phyloP scores from a whole-genome alignment of 23 tunicate species.

The Diplosoma virens region DNA sequence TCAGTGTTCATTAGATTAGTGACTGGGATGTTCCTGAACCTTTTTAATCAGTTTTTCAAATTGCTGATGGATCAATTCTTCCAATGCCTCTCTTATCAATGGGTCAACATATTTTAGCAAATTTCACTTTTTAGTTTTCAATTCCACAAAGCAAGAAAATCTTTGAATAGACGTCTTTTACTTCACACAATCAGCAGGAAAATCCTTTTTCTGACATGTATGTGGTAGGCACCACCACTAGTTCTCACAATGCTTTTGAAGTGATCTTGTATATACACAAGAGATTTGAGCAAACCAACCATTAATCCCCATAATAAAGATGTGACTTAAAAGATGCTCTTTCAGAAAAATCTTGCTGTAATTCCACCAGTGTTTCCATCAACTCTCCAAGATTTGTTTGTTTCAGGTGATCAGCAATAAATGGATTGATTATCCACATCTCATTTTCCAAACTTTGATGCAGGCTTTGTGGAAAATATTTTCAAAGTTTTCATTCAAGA shows the following conservation, averaged over 20 bases:
- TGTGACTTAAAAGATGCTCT: constrained; percentile 23
- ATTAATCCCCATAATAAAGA: constrained; percentile 30
- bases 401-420: constrained; percentile 28
- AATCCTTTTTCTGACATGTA: constrained; percentile 27
- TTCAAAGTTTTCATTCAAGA: no score
- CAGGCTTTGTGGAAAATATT: constrained; percentile 6
- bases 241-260: constrained; percentile 33
- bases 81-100: constrained; percentile 34
- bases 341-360: constrained; percentile 21
- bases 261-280: constrained; percentile 36
- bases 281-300: constrained; percentile 38
- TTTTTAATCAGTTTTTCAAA: constrained; percentile 32
- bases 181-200: no score
- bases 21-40: constrained; percentile 46
- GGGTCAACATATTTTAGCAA: constrained; percentile 39
- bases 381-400: constrained; percentile 28
- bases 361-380: constrained; percentile 18
- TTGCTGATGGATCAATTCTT: constrained; percentile 30
- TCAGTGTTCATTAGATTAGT: constrained; percentile 9
- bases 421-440: constrained; percentile 26
- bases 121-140: constrained; percentile 43
- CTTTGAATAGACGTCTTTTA: no score
- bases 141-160: constrained; percentile 1
- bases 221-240: constrained; percentile 38
- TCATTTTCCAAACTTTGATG: constrained; percentile 27